Conservation (phyloP, 1,140 invertebrate genomes). For the Drosophila burlai region DNA sequence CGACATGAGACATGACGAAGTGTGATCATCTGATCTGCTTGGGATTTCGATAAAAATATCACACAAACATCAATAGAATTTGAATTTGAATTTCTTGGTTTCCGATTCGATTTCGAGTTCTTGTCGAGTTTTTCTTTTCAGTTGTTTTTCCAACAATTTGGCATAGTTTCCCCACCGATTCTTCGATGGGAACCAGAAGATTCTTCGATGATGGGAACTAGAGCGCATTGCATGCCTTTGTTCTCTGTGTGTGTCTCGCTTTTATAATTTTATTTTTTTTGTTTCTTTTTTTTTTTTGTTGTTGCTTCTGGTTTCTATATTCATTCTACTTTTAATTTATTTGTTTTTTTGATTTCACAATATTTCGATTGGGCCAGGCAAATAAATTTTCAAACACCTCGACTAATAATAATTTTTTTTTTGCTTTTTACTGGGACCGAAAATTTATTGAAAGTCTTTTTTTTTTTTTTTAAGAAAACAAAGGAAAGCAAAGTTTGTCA, state of each 20-base stretch:
- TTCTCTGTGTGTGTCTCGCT: conserved; percentile 7
- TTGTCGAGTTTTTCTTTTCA: background rate
- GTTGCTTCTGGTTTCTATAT: conserved; percentile 11
- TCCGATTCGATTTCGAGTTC: conserved; percentile 8
- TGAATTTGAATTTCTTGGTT: conserved; percentile 63
- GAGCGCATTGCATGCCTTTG: conserved; percentile 72
- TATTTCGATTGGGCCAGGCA: conserved; percentile 77
- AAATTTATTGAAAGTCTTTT: conserved; percentile 66
- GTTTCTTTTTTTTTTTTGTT: background rate
- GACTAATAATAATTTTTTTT: conserved; percentile 13
- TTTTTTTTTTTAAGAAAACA: conserved; percentile 27
- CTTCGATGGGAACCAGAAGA: conserved; percentile 9
- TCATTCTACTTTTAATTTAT: conserved; percentile 78
- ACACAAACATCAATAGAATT: conserved; percentile 82
- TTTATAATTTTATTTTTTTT: conserved; percentile 16
- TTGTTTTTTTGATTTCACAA: conserved; percentile 82
- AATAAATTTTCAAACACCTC: conserved; percentile 65
- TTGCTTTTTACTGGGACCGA: conserved; percentile 14
- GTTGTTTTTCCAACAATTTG: conserved; percentile 25
- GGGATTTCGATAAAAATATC: conserved; percentile 75
- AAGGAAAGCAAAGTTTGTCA: conserved; percentile 73
- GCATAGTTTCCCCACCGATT: conserved; percentile 15
- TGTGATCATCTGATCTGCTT: conserved; percentile 30
- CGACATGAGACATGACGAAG: conserved; percentile 16
- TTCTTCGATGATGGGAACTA: conserved; percentile 75